phyloP scores from a whole-genome alignment of 2,888 invertebrate genomes.

The Strigamia crassipes region DNA sequence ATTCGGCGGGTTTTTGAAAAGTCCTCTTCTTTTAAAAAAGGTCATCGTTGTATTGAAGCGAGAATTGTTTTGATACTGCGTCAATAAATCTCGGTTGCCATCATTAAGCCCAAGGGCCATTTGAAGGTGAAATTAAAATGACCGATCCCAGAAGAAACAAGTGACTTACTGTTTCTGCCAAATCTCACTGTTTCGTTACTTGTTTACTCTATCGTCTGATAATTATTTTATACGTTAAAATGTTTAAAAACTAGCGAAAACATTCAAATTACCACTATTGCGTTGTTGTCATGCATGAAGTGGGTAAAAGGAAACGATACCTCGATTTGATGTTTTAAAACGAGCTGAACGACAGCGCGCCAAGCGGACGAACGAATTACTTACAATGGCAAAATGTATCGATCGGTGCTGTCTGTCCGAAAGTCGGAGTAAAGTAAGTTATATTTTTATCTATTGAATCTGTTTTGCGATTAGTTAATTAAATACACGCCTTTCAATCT shows the following conservation, averaged over 20 bases:
- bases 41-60: neutral
- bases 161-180: neutral
- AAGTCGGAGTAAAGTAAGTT: too few species aligned
- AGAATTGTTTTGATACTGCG: neutral
- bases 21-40: constrained; percentile 80
- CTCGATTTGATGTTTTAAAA: neutral
- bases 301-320: neutral
- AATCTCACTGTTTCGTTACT: neutral
- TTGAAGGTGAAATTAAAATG: constrained; percentile 44
- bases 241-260: neutral
- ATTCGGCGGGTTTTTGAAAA: constrained; percentile 74
- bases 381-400: too few species aligned
- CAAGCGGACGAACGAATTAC: neutral
- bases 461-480: too few species aligned
- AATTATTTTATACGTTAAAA: neutral
- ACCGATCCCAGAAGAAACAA: neutral
- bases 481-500: too few species aligned
- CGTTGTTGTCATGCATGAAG: constrained; percentile 14
- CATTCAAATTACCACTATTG: neutral
- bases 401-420: too few species aligned
- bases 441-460: too few species aligned
- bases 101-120: constrained; percentile 47
- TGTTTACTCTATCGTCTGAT: neutral
- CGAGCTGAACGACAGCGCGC: neutral
- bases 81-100: neutral